Evolutionary conservation across 2,888 invertebrate genomes (phyloP).

Genomic region (Craniophora ligustri): DNA sequence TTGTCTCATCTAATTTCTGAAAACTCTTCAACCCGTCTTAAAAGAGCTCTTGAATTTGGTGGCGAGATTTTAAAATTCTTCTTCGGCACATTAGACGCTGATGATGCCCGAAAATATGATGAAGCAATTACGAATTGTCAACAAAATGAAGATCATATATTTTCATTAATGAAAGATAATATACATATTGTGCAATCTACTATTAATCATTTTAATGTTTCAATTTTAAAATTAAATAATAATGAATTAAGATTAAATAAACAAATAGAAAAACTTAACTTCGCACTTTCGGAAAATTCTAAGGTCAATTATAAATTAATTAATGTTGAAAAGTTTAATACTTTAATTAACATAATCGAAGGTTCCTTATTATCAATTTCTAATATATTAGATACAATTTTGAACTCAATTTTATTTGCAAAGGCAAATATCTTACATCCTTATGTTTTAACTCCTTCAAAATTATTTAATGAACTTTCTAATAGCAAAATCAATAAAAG

Average conservation of each 20-base stretch:
- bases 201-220: too few species aligned
- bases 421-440: constrained; percentile 34
- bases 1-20: too few species aligned
- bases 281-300: not conserved
- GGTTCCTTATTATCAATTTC: constrained; percentile 26
- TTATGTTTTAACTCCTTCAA: constrained; percentile 16
- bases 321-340: constrained; percentile 31
- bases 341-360: constrained; percentile 21
- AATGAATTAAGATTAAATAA: constrained; percentile 20
- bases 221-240: constrained; percentile 16
- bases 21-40: too few species aligned
- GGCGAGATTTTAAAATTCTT: too few species aligned
- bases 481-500: not conserved
- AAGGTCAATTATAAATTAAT: constrained; percentile 8
- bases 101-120: too few species aligned
- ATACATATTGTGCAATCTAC: too few species aligned
- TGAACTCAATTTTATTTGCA: constrained; percentile 30
- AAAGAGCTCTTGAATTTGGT: too few species aligned
- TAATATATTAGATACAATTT: constrained; percentile 26
- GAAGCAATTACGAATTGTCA: too few species aligned
- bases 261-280: constrained; percentile 12
- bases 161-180: too few species aligned
- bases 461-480: constrained; percentile 16
- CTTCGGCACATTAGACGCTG: too few species aligned
- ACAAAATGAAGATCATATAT: too few species aligned